Evolutionary conservation across 2,797 vertebrate species (phyloP).

Genomic region (Sitta carolinensis): DNA sequence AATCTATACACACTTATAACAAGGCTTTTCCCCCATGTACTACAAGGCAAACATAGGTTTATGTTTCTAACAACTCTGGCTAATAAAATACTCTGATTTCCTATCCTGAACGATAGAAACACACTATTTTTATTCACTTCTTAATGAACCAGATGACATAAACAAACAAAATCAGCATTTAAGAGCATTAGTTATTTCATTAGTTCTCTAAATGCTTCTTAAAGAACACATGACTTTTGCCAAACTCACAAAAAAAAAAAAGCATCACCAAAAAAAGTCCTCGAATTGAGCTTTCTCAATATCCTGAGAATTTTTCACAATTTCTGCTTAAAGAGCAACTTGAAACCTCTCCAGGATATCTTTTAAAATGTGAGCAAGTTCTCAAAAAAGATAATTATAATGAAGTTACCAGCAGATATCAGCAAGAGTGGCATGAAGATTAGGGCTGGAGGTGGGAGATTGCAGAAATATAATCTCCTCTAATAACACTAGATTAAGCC

Average conservation of each 20-base stretch:
- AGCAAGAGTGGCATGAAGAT: neutral
- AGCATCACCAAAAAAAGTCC: neutral
- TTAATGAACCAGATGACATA: neutral
- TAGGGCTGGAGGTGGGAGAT: neutral
- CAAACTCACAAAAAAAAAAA: neutral
- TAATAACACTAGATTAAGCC: neutral
- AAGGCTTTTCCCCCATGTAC: constrained; percentile 35
- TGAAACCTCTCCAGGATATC: neutral
- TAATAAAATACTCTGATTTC: constrained; percentile 45
- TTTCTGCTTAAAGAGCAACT: neutral
- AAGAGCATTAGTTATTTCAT: neutral
- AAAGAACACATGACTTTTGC: neutral
- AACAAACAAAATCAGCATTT: neutral
- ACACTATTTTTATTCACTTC: neutral
- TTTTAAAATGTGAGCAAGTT: neutral
- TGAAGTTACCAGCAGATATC: neutral
- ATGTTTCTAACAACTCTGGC: constrained; percentile 26
- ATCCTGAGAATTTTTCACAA: neutral
- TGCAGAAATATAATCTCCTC: neutral
- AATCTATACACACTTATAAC: constrained; percentile 65
- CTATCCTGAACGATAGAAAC: neutral
- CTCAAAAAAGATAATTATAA: neutral
- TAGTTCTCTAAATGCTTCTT: neutral
- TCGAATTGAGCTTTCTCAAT: neutral
- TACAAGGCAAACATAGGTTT: constrained; percentile 39